Evolutionary conservation across 2,888 invertebrate species (phyloP).

Genomic region (Caenorhabditis doughertyi): DNA sequence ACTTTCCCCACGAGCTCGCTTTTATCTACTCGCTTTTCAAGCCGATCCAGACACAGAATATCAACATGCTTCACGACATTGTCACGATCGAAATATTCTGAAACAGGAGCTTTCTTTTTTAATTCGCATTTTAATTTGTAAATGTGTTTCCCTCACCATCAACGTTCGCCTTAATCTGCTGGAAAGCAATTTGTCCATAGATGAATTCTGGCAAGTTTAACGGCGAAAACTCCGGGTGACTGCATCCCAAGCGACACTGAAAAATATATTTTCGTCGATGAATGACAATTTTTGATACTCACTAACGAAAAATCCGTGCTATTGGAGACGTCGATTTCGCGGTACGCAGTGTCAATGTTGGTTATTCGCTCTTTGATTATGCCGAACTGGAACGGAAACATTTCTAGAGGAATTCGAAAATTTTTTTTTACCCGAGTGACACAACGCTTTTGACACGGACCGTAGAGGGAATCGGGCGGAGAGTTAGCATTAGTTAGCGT

Average conservation of each 20-base stretch:
- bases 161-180: conserved; percentile 28
- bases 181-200: conserved; percentile 60
- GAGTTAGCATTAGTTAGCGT: not conserved
- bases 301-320: conserved; percentile 67
- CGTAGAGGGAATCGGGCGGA: conserved; percentile 7
- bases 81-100: not conserved
- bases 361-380: conserved; percentile 33
- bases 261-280: conserved; percentile 5
- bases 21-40: no score
- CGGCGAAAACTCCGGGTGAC: conserved; percentile 55
- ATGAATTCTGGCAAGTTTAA: conserved; percentile 61
- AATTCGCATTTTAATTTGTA: not conserved
- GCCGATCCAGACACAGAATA: conserved; percentile 27
- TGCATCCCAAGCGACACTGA: conserved; percentile 68
- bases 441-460: conserved; percentile 42
- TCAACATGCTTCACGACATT: conserved; percentile 22
- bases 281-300: not conserved
- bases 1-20: conserved; percentile 16
- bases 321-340: conserved; percentile 54
- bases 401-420: not conserved
- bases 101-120: no score
- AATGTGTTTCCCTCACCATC: conserved; percentile 11
- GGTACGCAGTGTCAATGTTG: conserved; percentile 40
- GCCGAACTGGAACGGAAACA: conserved; percentile 52
- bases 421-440: conserved; percentile 14